Percentiles rank a stretch among this genome's conserved stretches.
Conservation (phyloP, 2,888 invertebrate species). For the Sinotaia quadrata region DNA sequence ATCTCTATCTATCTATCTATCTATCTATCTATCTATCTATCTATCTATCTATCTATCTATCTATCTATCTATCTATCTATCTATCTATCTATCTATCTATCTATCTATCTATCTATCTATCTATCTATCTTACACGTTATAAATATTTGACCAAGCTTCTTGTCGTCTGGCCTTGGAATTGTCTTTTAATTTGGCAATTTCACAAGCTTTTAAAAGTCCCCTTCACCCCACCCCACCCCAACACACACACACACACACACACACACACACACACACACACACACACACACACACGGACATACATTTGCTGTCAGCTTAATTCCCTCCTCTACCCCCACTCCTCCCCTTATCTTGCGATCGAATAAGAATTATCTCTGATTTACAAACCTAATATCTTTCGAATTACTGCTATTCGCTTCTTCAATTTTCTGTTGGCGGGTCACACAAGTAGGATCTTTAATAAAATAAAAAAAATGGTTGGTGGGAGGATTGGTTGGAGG, state of each 20-base stretch:
- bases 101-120: no score
- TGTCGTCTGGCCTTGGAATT: neutral
- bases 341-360: neutral
- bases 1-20: no score
- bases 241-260: neutral
- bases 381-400: slow-evolving; percentile 32
- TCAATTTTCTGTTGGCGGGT: slow-evolving; percentile 26
- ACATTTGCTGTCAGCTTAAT: neutral
- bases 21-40: no score
- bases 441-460: slow-evolving; percentile 26
- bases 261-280: neutral
- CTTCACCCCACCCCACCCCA: neutral
- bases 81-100: no score
- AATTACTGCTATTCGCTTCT: slow-evolving; percentile 26
- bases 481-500: no score
- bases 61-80: no score
- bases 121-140: no score
- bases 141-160: no score
- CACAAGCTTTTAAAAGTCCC: neutral
- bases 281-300: neutral
- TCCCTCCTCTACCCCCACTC: neutral
- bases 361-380: slow-evolving; percentile 19
- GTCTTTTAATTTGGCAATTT: slow-evolving; percentile 5
- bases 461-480: no score
- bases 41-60: no score